A percentile compares a stretch with the other conserved stretches of the same genome.
Conservation (phyloP, 2,113 vertebrate genomes). For the Tragelaphus scriptus region DNA sequence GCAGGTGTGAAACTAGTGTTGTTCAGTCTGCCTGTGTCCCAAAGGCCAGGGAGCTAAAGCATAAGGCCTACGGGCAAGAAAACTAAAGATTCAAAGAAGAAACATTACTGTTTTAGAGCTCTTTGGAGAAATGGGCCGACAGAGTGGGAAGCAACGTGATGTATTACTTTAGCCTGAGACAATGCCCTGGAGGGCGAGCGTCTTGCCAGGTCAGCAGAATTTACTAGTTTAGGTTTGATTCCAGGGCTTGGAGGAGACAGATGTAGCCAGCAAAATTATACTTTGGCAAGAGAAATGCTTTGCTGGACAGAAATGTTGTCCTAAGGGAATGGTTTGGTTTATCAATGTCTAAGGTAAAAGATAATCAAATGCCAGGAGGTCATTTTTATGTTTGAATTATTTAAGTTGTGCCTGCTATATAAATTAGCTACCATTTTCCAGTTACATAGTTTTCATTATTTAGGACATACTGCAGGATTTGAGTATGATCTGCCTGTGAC, state of each 20-base stretch:
- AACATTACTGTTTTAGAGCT: conserved; percentile 65
- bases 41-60: conserved; percentile 33
- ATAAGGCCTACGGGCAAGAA: background rate
- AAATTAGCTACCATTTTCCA: conserved; percentile 43
- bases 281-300: conserved; percentile 79
- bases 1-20: conserved; percentile 38
- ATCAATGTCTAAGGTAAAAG: conserved; percentile 76
- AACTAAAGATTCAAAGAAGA: conserved; percentile 30
- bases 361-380: conserved; percentile 69
- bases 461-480: background rate
- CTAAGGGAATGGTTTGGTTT: conserved; percentile 71
- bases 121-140: conserved; percentile 66
- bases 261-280: conserved; percentile 78
- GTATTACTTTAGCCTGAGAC: conserved; percentile 77
- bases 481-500: background rate
- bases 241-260: conserved; percentile 73
- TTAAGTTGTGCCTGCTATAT: background rate
- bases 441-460: background rate
- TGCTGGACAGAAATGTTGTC: conserved; percentile 74
- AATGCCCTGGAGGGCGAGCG: conserved; percentile 67
- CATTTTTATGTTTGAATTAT: conserved; percentile 54
- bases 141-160: conserved; percentile 72
- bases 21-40: background rate
- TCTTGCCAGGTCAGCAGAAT: conserved; percentile 79
- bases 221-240: conserved; percentile 80